phyloP scores from a whole-genome alignment of 2,113 vertebrate genomes.

The Pluvialis apricaria region DNA sequence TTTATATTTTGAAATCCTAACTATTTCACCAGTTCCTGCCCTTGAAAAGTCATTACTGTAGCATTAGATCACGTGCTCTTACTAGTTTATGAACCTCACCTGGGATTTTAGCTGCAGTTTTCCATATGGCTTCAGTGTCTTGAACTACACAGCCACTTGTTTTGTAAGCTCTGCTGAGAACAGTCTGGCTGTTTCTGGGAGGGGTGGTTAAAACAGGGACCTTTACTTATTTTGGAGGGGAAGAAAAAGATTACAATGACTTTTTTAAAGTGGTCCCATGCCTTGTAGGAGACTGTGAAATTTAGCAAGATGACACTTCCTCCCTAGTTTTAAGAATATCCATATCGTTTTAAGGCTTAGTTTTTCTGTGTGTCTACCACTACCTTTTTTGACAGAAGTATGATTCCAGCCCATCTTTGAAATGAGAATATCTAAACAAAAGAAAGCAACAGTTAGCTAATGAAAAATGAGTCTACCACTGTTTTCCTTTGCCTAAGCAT shows the following conservation, averaged over 20 bases:
- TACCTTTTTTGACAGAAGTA: neutral
- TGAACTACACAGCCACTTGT: neutral
- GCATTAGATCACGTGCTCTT: neutral
- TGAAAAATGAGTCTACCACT: neutral
- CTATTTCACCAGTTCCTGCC: neutral
- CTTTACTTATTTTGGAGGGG: neutral
- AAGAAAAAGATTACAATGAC: neutral
- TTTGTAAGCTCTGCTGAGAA: neutral
- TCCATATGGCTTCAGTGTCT: neutral
- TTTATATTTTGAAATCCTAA: neutral
- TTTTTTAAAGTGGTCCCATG: neutral
- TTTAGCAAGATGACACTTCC: neutral
- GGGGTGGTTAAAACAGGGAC: neutral
- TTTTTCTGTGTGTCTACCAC: neutral
- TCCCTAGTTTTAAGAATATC: neutral
- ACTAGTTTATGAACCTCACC: neutral
- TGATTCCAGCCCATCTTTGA: neutral
- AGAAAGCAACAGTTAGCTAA: neutral
- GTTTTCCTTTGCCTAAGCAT: neutral
- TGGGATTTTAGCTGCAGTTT: neutral
- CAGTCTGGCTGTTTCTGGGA: neutral
- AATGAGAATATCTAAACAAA: neutral
- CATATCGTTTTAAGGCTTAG: neutral
- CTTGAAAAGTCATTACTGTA: neutral
- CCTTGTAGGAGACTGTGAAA: neutral